A percentile compares a stretch with the other conserved stretches of the same genome.
Evolutionary conservation across 1,140 invertebrate genomes (phyloP).

Genomic region (Chelonus insularis): DNA sequence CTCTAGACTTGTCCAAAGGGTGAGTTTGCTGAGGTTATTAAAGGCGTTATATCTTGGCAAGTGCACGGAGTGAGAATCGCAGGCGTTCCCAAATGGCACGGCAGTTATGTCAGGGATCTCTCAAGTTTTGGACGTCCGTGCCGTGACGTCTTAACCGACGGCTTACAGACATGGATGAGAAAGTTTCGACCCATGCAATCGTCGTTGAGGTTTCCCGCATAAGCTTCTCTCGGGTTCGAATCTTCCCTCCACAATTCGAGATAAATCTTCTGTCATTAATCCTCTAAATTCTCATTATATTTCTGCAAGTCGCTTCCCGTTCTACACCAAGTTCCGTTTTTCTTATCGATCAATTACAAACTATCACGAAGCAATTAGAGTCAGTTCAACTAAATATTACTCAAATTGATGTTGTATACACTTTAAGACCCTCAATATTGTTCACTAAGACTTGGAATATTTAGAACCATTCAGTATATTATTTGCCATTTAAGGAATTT

Average conservation of each 20-base stretch:
- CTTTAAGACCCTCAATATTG: too few relatives aligned
- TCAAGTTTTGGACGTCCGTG: constrained; percentile 35
- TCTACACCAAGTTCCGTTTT: background rate
- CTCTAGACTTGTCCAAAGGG: constrained; percentile 22
- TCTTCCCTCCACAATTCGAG: background rate
- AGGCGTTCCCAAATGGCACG: constrained; percentile 38
- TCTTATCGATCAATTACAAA: too few relatives aligned
- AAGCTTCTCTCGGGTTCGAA: constrained; percentile 32
- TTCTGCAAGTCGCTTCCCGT: background rate
- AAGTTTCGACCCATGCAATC: constrained; percentile 30
- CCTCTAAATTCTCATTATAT: constrained; percentile 4
- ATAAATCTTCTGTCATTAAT: constrained; percentile 5
- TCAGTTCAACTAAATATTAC: too few relatives aligned
- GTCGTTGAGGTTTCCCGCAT: constrained; percentile 29
- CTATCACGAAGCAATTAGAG: too few relatives aligned
- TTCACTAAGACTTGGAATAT: too few relatives aligned
- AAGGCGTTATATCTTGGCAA: constrained; percentile 40
- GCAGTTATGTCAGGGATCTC: constrained; percentile 36
- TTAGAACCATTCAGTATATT: too few relatives aligned
- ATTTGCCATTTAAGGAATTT: too few relatives aligned
- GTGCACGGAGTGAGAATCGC: constrained; percentile 30
- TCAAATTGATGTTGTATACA: too few relatives aligned
- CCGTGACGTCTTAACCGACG: constrained; percentile 39
- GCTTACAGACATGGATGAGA: constrained; percentile 24
- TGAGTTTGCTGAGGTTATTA: constrained; percentile 22